phyloP scores from a whole-genome alignment of 2,113 vertebrate species.

The Chloropsis cyanopogon region DNA sequence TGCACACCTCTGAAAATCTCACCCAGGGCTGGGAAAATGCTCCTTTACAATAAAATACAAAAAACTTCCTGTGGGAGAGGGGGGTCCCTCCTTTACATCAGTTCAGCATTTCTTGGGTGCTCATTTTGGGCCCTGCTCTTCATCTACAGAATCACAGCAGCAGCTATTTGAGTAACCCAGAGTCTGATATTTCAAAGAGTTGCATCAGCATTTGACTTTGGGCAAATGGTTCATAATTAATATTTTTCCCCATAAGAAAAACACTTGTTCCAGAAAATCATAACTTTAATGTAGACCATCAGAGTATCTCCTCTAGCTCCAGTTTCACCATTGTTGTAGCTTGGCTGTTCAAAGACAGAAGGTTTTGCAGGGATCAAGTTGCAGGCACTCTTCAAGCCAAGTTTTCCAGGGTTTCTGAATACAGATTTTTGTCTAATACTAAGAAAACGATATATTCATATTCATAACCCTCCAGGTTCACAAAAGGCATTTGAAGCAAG shows the following conservation, averaged over 20 bases:
- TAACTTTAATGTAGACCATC: background rate
- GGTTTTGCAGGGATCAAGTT: background rate
- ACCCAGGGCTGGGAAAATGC: background rate
- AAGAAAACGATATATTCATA: background rate
- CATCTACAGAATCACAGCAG: background rate
- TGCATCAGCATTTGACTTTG: background rate
- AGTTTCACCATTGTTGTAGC: background rate
- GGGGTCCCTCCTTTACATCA: fast-evolving
- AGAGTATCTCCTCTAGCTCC: background rate
- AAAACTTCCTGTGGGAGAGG: background rate
- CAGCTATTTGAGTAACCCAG: background rate
- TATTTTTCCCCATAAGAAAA: background rate
- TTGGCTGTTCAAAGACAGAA: background rate
- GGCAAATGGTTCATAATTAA: background rate
- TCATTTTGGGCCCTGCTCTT: background rate
- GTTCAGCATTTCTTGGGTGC: background rate
- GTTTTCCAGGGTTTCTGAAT: background rate
- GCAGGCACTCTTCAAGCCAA: background rate
- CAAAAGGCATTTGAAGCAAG: background rate
- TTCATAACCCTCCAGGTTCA: background rate
- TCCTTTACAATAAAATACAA: background rate
- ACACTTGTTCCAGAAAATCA: background rate
- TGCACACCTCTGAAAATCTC: background rate
- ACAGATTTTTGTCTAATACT: background rate
- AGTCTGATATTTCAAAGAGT: background rate